A percentile compares a stretch with the other conserved stretches of the same genome.
phyloP scores from a whole-genome alignment of 2,888 invertebrate species.

The Spicauda simplicius region DNA sequence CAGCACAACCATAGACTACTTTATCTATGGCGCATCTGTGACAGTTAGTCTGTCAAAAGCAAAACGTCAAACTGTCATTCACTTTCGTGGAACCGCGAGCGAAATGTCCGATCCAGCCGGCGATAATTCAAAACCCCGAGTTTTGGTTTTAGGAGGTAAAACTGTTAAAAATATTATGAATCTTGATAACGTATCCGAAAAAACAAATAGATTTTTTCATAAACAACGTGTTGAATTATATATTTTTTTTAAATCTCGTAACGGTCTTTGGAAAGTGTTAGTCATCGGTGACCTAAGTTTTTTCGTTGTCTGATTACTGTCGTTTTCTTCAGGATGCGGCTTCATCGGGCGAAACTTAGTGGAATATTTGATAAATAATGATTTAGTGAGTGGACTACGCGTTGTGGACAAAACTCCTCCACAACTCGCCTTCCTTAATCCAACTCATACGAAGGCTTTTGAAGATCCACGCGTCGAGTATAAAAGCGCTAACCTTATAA shows the following conservation, averaged over 20 bases:
- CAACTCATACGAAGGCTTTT: constrained; percentile 89
- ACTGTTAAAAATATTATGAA: constrained; percentile 33
- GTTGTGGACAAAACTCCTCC: constrained; percentile 97
- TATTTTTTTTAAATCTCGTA: constrained; percentile 58
- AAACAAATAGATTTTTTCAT: constrained; percentile 2
- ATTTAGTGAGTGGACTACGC: constrained; percentile 89
- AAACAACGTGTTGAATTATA: neutral
- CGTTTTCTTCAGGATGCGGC: constrained; percentile 90
- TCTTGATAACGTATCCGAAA: constrained; percentile 7
- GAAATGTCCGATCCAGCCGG: constrained; percentile 78
- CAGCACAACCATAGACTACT: too few species aligned
- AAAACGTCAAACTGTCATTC: constrained; percentile 41
- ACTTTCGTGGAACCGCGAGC: constrained; percentile 58
- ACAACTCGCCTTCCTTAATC: constrained; percentile 95
- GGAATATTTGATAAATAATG: constrained; percentile 90
- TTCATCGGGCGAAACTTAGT: constrained; percentile 96
- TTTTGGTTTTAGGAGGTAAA: constrained; percentile 79
- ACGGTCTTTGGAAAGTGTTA: constrained; percentile 72
- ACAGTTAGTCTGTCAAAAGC: neutral
- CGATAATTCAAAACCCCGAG: constrained; percentile 78
- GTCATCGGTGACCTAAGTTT: constrained; percentile 66
- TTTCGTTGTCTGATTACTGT: constrained; percentile 52
- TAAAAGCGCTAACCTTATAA: constrained; percentile 96
- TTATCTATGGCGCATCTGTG: neutral
- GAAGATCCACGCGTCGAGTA: constrained; percentile 92